Evolutionary conservation across 2,888 invertebrate species (phyloP), one percentile per base, ranked within the genome.

Genomic region (Gryllus longicercus): DNA sequence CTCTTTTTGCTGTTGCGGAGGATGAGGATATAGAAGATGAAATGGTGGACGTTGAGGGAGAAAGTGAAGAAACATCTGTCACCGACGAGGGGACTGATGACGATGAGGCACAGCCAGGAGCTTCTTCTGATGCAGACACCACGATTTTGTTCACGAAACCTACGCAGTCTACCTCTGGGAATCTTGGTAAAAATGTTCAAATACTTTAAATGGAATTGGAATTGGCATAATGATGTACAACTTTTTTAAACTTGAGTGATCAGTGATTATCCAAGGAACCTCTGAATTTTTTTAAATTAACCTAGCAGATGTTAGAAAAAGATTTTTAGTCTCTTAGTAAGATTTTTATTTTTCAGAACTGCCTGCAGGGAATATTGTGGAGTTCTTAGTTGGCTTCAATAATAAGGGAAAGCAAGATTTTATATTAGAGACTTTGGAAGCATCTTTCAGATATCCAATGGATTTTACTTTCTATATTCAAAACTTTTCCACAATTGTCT

Each of bases 401-500:
- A 99, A 99, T 90, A 96, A 96, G 86, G 99, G 98, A 78, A 91
- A 93, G 81, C 92, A 94, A 84, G 96, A 98, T 84, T 98, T 98
- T 86, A 88, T 94, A 49, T 92, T 99, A 38, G 98, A 99, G 86
- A 93, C 94, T 11, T 91, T 99, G 86, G 99, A 99, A 85, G 98
- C 98, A 0, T 98, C 99, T 0, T 98, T 99, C 92, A 94, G 98
- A 84, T 99, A 99, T 86, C 98, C 99, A 12, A 96, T 98, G 94
- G 99, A 99, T 88, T 99, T 96, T 89, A 96, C 94, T 84, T 99
- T 96, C 88, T 96, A 95, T 89, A 97, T 99, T 84, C 98, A 99
- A 88, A 99, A 99, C 89, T 99, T 99, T 89, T 96, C 98, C 0
- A 94, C 96, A 0, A 91, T 96, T 85, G 92, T 93, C 2, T 97